phyloP scores from a whole-genome alignment of 2,888 invertebrate species.

The Drosophila barbarae region DNA sequence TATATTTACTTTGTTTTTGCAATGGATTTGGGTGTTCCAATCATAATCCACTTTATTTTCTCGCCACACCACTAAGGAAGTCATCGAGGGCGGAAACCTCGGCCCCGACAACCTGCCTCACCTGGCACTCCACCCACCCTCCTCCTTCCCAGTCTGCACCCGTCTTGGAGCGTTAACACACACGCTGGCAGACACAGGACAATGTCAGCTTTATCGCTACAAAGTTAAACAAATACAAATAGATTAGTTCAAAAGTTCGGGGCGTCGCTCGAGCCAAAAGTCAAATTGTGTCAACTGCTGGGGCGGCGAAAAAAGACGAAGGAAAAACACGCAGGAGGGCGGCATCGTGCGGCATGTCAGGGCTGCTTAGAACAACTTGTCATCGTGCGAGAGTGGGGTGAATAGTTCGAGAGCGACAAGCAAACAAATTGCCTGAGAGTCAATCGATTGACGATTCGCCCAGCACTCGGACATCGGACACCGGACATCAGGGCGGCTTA shows the following conservation, averaged over 20 bases:
- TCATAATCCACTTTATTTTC: slow-evolving; percentile 1
- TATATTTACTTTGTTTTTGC: background rate
- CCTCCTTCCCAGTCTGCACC: slow-evolving; percentile 9
- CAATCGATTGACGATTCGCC: slow-evolving; percentile 42
- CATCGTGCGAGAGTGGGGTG: slow-evolving; percentile 22
- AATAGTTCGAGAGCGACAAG: slow-evolving; percentile 36
- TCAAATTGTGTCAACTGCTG: slow-evolving; percentile 64
- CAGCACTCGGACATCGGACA: slow-evolving; percentile 11
- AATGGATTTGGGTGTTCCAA: too few relatives aligned
- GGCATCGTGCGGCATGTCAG: slow-evolving; percentile 17
- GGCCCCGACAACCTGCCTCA: slow-evolving; percentile 8
- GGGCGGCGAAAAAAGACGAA: slow-evolving; percentile 23
- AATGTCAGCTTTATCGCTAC: slow-evolving; percentile 66
- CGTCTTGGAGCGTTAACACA: slow-evolving; percentile 26
- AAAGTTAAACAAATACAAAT: slow-evolving; percentile 75
- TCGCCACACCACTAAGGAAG: background rate
- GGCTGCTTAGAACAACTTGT: slow-evolving; percentile 17
- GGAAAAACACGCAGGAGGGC: slow-evolving; percentile 12
- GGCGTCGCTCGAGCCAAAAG: slow-evolving; percentile 56
- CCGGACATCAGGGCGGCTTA: slow-evolving; percentile 17
- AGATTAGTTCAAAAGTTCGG: slow-evolving; percentile 70
- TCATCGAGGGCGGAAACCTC: background rate
- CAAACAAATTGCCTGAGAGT: slow-evolving; percentile 57
- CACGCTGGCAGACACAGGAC: slow-evolving; percentile 21
- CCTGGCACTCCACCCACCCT: slow-evolving; percentile 3